Percentiles rank a stretch among this genome's conserved stretches.
phyloP scores from a whole-genome alignment of 2,797 vertebrate species.

The Phalloptychus januarius region DNA sequence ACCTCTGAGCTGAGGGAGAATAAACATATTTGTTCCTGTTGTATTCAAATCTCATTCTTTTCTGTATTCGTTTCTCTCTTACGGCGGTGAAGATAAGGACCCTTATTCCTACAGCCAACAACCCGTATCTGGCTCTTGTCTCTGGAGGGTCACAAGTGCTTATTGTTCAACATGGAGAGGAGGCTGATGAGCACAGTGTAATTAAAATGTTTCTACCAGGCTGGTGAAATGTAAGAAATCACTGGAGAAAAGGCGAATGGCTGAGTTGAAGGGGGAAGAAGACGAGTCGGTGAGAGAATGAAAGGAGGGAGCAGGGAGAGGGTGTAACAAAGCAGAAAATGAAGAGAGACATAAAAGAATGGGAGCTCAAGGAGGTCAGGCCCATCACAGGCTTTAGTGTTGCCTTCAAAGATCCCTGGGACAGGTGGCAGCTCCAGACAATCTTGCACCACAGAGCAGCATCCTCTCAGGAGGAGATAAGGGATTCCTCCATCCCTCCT shows the following conservation, averaged over 20 bases:
- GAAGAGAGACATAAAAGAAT: conserved; percentile 99
- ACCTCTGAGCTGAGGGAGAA: conserved; percentile 50
- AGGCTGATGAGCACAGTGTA: conserved; percentile 67
- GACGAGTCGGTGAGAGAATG: conserved; percentile 17
- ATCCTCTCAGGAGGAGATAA: conserved; percentile 93
- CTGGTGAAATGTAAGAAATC: conserved; percentile 61
- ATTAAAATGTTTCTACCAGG: conserved; percentile 74
- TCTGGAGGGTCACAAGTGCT: conserved; percentile 52
- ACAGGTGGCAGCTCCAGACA: conserved; percentile 99
- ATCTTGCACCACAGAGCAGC: conserved; percentile 89
- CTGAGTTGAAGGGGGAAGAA: conserved; percentile 41
- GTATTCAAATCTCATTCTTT: conserved; percentile 61
- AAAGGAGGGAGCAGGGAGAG: conserved; percentile 39
- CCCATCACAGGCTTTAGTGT: conserved; percentile 95
- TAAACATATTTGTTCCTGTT: conserved; percentile 54
- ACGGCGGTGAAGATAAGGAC: conserved; percentile 62
- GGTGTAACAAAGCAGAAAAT: conserved; percentile 95
- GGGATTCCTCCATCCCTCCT: conserved; percentile 87
- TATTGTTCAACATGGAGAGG: conserved; percentile 63
- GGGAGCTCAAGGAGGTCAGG: conserved; percentile 97
- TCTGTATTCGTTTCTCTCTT: conserved; percentile 55
- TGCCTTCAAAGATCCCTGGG: conserved; percentile 99
- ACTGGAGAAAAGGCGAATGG: conserved; percentile 30
- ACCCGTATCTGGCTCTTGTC: conserved; percentile 60
- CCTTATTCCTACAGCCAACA: conserved; percentile 55